Percentiles rank a stretch among this genome's conserved stretches.
phyloP scores from a whole-genome alignment of 2,113 vertebrate genomes.

The Rhea pennata region DNA sequence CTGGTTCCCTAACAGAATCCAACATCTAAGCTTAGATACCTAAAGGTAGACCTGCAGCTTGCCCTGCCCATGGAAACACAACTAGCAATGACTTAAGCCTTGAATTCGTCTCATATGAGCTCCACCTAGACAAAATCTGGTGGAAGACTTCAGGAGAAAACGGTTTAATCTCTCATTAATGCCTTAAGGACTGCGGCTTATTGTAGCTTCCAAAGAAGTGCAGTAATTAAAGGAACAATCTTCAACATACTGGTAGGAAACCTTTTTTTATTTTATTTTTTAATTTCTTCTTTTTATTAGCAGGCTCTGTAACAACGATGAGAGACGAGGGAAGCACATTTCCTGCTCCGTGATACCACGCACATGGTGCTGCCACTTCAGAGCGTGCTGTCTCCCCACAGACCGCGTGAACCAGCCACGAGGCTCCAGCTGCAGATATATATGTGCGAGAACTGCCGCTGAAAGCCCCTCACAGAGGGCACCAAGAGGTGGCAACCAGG shows the following conservation, averaged over 20 bases:
- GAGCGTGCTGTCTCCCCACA: rapidly evolving
- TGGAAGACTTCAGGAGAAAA: not conserved
- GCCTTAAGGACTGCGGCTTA: not conserved
- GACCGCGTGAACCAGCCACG: not conserved
- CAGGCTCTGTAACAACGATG: not conserved
- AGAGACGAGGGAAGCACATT: not conserved
- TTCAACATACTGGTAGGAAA: not conserved
- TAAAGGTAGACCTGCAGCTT: not conserved
- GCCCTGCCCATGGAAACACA: not conserved
- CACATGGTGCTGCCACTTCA: not conserved
- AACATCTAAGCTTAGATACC: not conserved
- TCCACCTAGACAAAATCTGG: not conserved
- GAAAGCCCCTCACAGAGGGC: not conserved
- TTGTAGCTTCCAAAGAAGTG: not conserved
- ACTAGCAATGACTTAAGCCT: not conserved
- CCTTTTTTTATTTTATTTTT: not conserved
- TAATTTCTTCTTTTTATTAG: not conserved
- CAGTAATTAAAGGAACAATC: not conserved
- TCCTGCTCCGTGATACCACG: not conserved
- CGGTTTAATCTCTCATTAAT: not conserved
- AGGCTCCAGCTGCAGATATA: not conserved
- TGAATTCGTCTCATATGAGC: not conserved
- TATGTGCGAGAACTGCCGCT: rapidly evolving
- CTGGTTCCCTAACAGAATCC: not conserved
- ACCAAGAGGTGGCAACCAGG: not conserved